Percentiles rank a stretch among this genome's conserved stretches.
Conservation (phyloP, 2,797 vertebrate species). For the Microhierax caerulescens region DNA sequence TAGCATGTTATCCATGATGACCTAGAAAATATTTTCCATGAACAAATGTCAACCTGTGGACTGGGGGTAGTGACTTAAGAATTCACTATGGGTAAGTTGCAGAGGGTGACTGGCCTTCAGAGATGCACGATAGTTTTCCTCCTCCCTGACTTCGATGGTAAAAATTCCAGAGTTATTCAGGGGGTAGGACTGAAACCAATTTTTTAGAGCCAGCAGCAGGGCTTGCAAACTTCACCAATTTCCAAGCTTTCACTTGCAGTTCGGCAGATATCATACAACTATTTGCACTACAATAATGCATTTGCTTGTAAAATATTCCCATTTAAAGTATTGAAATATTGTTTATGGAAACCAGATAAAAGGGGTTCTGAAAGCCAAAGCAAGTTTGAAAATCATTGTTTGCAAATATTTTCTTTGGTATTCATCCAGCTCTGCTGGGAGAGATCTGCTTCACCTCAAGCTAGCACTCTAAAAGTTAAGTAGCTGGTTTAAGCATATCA, state of each 20-base stretch:
- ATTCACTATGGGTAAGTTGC: background rate
- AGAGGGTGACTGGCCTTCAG: background rate
- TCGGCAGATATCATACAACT: background rate
- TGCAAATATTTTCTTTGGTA: conserved; percentile 22
- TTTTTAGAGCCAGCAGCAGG: background rate
- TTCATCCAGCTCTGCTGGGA: background rate
- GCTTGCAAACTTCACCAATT: background rate
- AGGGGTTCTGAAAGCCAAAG: conserved; percentile 1
- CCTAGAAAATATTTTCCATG: background rate
- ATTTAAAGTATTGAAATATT: background rate
- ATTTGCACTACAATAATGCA: background rate
- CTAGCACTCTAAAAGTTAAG: background rate
- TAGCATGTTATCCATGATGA: background rate
- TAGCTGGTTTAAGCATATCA: background rate
- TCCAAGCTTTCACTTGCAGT: conserved; percentile 25
- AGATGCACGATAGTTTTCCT: background rate
- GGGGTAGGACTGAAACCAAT: background rate
- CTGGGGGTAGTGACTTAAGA: background rate
- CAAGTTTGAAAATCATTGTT: background rate
- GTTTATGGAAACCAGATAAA: conserved; percentile 24
- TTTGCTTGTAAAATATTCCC: background rate
- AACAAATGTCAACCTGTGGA: background rate
- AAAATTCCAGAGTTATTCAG: background rate
- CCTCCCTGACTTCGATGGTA: background rate
- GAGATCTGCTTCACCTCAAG: background rate